phyloP scores from a whole-genome alignment of 1,140 invertebrate genomes.

The Phymorhynchus buccinoides region DNA sequence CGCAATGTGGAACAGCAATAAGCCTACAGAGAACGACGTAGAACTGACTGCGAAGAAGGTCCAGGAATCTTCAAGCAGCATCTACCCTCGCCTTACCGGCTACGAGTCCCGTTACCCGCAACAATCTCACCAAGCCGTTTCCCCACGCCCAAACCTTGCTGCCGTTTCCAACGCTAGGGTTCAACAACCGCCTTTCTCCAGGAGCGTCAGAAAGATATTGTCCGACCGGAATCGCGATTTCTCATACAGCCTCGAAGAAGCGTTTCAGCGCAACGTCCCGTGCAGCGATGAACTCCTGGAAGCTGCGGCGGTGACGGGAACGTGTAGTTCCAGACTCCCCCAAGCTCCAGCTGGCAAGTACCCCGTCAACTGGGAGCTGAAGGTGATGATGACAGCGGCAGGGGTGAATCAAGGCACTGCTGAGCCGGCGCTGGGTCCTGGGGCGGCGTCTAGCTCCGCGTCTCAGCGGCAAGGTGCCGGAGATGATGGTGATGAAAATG shows the following conservation, averaged over 20 bases:
- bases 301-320: background rate
- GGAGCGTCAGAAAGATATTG: background rate
- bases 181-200: background rate
- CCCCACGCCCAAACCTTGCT: background rate
- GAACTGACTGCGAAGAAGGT: background rate
- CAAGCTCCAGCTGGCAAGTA: background rate
- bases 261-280: background rate
- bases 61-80: background rate
- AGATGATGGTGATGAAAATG: background rate
- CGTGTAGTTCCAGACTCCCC: background rate
- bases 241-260: background rate
- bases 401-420: background rate
- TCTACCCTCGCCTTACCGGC: background rate
- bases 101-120: background rate
- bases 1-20: no score
- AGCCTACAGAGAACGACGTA: no score
- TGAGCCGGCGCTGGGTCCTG: no score
- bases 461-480: background rate
- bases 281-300: background rate
- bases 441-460: no score
- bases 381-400: background rate
- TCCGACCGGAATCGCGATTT: background rate
- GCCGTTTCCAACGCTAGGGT: background rate
- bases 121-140: background rate
- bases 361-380: background rate